These are phyloP conservation scores for Diorhabda elongata DNA, from an alignment of 1,140 invertebrate species.

Conservation along the genomic window DNA sequence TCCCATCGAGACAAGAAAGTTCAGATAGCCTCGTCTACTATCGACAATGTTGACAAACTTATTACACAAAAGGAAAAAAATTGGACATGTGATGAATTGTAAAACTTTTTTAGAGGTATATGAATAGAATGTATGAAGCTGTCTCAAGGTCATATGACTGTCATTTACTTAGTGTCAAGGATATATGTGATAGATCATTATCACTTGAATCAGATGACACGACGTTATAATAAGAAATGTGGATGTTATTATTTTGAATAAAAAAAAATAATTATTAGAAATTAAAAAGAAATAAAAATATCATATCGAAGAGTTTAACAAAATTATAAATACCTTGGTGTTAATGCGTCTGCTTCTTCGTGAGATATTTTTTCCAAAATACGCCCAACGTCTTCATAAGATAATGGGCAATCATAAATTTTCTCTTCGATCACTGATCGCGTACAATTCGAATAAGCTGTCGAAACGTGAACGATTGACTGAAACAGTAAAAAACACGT, in stretches of 20 bases:
- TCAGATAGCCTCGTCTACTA: too few relatives aligned
- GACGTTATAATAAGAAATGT: too few relatives aligned
- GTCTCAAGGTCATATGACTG: too few relatives aligned
- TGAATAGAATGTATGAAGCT: too few relatives aligned
- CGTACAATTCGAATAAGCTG: constrained; percentile 66
- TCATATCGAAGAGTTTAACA: not conserved
- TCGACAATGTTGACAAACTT: too few relatives aligned
- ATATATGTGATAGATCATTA: too few relatives aligned
- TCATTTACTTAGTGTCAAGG: too few relatives aligned
- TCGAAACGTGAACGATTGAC: constrained; percentile 52
- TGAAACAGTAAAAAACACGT: constrained; percentile 20
- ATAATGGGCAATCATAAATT: constrained; percentile 65
- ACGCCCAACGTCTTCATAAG: constrained; percentile 58
- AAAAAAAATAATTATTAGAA: not conserved
- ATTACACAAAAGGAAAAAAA: too few relatives aligned
- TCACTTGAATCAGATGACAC: too few relatives aligned
- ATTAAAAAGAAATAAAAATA: not conserved
- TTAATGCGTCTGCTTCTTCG: constrained; percentile 49
- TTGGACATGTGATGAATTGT: too few relatives aligned
- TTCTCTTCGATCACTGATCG: constrained; percentile 55
- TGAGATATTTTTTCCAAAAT: constrained; percentile 54
- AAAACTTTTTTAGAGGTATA: too few relatives aligned
- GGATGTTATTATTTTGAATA: not conserved
- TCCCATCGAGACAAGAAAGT: too few relatives aligned
- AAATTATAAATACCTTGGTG: constrained; percentile 49